Evolutionary conservation across 2,113 vertebrate genomes (phyloP).

Genomic region (Elaphurus davidianus): DNA sequence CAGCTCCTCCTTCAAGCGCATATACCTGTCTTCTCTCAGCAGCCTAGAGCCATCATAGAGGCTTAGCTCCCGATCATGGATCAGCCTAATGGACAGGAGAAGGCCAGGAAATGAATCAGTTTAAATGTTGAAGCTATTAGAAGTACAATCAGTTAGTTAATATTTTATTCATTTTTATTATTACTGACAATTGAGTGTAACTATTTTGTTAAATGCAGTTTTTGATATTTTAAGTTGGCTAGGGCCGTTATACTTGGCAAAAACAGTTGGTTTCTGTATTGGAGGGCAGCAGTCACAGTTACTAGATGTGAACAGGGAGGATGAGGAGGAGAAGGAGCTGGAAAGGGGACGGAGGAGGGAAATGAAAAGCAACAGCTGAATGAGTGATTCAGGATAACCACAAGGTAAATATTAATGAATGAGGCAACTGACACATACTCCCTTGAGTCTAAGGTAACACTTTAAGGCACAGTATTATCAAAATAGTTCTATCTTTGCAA

Average conservation of each 20-base stretch:
- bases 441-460: background rate
- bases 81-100: conserved; percentile 81
- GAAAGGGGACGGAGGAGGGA: background rate
- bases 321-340: background rate
- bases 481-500: background rate
- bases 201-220: background rate
- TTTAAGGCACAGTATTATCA: background rate
- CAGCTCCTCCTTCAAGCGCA: conserved; percentile 88
- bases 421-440: background rate
- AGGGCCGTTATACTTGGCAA: background rate
- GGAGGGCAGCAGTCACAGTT: background rate
- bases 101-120: background rate
- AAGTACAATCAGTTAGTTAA: background rate
- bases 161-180: background rate
- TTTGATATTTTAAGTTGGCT: background rate
- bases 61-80: conserved; percentile 95
- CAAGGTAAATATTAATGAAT: background rate
- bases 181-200: background rate
- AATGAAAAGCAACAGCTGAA: background rate
- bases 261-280: background rate
- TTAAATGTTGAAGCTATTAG: background rate
- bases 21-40: conserved; percentile 92
- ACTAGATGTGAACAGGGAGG: background rate
- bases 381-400: background rate
- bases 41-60: conserved; percentile 94